These are phyloP conservation scores for Meteorus sp. DNA, from an alignment of 1,140 invertebrate species.

Conservation along the genomic window DNA sequence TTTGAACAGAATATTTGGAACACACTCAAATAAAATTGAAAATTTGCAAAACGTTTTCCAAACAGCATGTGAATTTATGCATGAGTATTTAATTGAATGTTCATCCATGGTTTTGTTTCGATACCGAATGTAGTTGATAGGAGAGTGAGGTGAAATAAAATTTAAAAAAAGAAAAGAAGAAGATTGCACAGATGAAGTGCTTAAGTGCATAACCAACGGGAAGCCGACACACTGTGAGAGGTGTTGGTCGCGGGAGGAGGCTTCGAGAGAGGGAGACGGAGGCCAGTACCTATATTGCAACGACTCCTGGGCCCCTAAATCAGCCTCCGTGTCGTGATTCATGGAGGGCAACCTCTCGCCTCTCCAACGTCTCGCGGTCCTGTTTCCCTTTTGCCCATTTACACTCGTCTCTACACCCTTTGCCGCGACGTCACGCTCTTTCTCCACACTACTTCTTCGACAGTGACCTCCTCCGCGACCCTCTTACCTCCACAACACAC, in stretches of 20 bases:
- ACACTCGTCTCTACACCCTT: slow-evolving; percentile 16
- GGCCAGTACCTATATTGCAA: slow-evolving; percentile 47
- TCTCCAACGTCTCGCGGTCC: slow-evolving; percentile 24
- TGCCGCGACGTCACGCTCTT: slow-evolving; percentile 37
- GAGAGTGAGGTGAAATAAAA: slow-evolving; percentile 8
- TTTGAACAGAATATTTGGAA: no score
- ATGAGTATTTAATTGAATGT: no score
- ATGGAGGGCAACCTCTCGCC: slow-evolving; percentile 32
- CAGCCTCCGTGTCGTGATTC: slow-evolving; percentile 46
- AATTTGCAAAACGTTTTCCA: no score
- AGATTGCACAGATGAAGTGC: not conserved
- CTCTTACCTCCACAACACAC: slow-evolving; percentile 45
- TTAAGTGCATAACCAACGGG: slow-evolving; percentile 25
- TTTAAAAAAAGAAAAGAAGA: no score
- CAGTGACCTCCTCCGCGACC: slow-evolving; percentile 52
- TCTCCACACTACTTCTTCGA: slow-evolving; percentile 37
- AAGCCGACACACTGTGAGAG: slow-evolving; percentile 37
- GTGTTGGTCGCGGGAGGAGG: slow-evolving; percentile 47
- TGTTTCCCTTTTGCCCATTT: slow-evolving; percentile 9
- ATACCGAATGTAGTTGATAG: no score
- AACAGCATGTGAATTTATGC: no score
- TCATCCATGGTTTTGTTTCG: no score
- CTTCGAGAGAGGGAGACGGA: slow-evolving; percentile 34
- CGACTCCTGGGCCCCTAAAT: slow-evolving; percentile 57
- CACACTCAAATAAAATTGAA: no score